phyloP scores from a whole-genome alignment of 2,888 invertebrate species.

The Trachelus iudaicus region DNA sequence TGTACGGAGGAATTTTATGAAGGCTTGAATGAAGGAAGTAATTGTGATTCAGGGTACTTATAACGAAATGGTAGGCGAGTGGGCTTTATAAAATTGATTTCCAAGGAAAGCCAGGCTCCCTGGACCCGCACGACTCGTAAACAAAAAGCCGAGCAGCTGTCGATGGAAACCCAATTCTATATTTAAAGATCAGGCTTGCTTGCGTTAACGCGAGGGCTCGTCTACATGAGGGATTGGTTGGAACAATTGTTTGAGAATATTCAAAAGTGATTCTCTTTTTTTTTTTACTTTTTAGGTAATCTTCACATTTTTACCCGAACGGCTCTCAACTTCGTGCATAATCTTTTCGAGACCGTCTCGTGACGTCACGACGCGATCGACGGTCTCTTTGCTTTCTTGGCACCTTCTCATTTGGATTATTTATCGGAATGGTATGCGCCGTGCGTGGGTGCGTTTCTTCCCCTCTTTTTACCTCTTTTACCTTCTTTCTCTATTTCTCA shows the following conservation, averaged over 20 bases:
- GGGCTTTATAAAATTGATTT: constrained; percentile 50
- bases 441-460: constrained; percentile 53
- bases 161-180: constrained; percentile 61
- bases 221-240: neutral
- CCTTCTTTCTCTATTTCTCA: constrained; percentile 21
- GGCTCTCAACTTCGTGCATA: neutral
- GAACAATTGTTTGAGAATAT: neutral
- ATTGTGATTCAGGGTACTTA: neutral
- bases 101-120: constrained; percentile 42
- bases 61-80: neutral
- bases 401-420: constrained; percentile 54
- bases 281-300: neutral
- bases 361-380: neutral
- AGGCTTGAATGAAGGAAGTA: neutral
- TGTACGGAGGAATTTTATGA: neutral
- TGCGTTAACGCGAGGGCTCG: neutral
- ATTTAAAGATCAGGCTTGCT: constrained; percentile 42
- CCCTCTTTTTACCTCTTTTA: constrained; percentile 18
- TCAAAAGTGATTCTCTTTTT: neutral
- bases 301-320: neutral
- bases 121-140: constrained; percentile 46
- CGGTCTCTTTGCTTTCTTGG: constrained; percentile 30
- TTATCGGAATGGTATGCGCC: constrained; percentile 63
- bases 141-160: constrained; percentile 59
- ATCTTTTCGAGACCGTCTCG: neutral